Evolutionary conservation across 1,140 invertebrate species (phyloP).

Genomic region (Rhagoletis pomonella): DNA sequence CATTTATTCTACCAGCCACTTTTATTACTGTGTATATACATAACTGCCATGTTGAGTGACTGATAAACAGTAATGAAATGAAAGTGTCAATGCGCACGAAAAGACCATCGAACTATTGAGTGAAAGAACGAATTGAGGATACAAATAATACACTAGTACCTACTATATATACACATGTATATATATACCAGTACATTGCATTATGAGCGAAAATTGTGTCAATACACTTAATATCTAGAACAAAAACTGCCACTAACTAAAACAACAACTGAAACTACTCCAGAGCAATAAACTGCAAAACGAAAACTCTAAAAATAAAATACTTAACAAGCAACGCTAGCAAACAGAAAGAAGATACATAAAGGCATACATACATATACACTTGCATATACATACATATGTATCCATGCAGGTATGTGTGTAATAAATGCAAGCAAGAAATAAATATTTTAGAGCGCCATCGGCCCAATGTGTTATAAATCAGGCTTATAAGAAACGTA

Average conservation of each 20-base stretch:
- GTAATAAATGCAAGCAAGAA: not conserved
- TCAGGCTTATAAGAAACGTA: not conserved
- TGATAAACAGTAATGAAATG: constrained; percentile 50
- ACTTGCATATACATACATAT: not conserved
- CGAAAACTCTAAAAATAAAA: not conserved
- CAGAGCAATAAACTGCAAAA: constrained; percentile 44
- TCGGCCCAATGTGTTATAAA: not conserved
- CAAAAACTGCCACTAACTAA: not conserved
- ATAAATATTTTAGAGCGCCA: not conserved
- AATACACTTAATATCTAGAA: constrained; percentile 6
- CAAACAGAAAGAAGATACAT: too few species aligned
- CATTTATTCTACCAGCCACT: not conserved
- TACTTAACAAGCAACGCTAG: not conserved
- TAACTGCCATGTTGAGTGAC: not conserved
- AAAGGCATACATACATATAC: too few species aligned
- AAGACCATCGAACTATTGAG: not conserved
- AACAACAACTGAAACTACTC: constrained; percentile 13
- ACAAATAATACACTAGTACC: not conserved
- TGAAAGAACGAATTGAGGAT: not conserved
- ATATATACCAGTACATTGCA: not conserved
- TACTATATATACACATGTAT: not conserved
- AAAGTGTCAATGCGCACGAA: constrained; percentile 47
- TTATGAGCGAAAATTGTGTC: constrained; percentile 43
- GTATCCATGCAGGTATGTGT: not conserved
- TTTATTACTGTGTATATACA: not conserved